Conservation (phyloP, 2,113 vertebrate species). For the Chaenocephalus aceratus region DNA sequence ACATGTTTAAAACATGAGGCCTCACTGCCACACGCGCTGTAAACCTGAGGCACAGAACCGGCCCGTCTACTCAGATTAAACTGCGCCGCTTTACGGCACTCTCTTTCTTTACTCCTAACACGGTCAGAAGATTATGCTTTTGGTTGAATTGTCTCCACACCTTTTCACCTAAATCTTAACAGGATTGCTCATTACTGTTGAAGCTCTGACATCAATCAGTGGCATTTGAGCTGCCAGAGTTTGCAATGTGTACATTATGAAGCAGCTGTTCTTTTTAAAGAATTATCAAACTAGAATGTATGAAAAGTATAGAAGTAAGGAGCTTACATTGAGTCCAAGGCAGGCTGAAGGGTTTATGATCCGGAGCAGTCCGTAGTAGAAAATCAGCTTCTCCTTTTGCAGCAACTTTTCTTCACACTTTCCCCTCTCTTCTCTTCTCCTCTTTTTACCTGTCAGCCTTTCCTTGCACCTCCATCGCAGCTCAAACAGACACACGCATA, state of each 20-base stretch:
- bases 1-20: conserved; percentile 71
- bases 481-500: conserved; percentile 19
- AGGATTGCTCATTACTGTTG: background rate
- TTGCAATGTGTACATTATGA: background rate
- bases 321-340: conserved; percentile 63
- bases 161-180: background rate
- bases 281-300: conserved; percentile 11
- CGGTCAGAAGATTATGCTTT: too few relatives aligned
- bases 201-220: background rate
- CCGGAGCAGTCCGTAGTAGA: conserved; percentile 33
- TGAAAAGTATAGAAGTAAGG: conserved; percentile 43
- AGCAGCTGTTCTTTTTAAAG: background rate
- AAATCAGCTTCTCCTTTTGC: conserved; percentile 44
- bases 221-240: conserved; percentile 1
- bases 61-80: conserved; percentile 41
- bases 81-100: conserved; percentile 6
- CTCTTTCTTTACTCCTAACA: background rate
- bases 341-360: conserved; percentile 57
- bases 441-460: background rate
- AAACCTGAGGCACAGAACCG: conserved; percentile 66
- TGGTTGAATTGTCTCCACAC: background rate
- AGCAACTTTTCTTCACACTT: conserved; percentile 3
- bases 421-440: background rate
- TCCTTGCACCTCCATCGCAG: background rate
- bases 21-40: conserved; percentile 55